Evolutionary conservation across 2,888 invertebrate genomes (phyloP), one percentile per base, ranked within the genome.

Genomic region (Andrena hattorfiana): DNA sequence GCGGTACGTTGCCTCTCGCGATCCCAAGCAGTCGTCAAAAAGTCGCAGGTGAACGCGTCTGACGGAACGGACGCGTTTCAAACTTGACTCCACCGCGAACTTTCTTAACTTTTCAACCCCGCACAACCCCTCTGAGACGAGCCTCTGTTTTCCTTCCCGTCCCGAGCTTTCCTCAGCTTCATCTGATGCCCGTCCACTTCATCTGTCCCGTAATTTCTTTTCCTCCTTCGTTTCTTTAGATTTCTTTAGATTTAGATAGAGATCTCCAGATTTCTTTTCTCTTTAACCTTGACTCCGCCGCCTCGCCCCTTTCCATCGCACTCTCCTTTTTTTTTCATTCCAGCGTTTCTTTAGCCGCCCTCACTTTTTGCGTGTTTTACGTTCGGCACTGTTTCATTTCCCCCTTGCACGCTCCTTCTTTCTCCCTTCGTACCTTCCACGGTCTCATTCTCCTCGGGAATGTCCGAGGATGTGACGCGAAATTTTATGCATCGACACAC

Each of bases 401-500:
- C 30, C 7, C 42, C 60, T 28, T 42, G n/a, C 35, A n/a, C 26
- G 7, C 28, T 32, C 8, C 10, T 16, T 16, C 13, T 35, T 42
- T 28, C 30, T 54, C 26, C 7, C 42, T 64, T 28, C 59, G n/a
- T 26, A 51, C 54, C 54, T 56, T 3, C 26, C 48, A 51, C 68
- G 59, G 54, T 81, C 56, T 74, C 59, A 62, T 64, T 59, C 64
- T 76, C 73, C n/a, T 56, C 42, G 71, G 62, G 73, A 84, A 85
- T 76, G 88, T 82, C 82, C 82, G 80, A 74, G 67, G 56, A 84
- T 87, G 83, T 81, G 89, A 88, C 73, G 74, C n/a, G 87, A 87
- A 87, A 88, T 88, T 89, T 85, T 87, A 88, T 89, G 89, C 87
- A 85, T 85, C 85, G 85, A 81, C 84, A 84, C 69, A 69, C 63